These are phyloP conservation scores for Sebastes fasciatus DNA, from an alignment of 2,113 vertebrate genomes.

Conservation along the genomic window DNA sequence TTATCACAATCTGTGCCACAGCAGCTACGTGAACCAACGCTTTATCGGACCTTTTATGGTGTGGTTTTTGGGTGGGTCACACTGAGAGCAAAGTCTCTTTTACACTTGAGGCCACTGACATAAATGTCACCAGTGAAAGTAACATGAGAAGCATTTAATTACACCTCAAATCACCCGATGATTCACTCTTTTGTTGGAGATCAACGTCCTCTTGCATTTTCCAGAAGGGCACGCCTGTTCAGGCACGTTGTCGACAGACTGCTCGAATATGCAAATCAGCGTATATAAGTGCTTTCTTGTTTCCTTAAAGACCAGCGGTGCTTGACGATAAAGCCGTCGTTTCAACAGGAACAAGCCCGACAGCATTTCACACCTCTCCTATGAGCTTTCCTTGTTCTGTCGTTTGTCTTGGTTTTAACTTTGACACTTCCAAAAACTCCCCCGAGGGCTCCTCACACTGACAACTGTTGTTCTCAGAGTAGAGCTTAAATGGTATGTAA, in stretches of 20 bases:
- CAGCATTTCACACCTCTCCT: constrained; percentile 36
- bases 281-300: constrained; percentile 15
- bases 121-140: background rate
- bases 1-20: background rate
- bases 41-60: too few species aligned
- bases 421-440: background rate
- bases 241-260: constrained; percentile 28
- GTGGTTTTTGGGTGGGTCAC: background rate
- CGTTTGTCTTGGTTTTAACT: background rate
- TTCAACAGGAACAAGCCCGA: constrained; percentile 46
- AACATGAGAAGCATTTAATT: background rate
- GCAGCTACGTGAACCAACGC: too few species aligned
- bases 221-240: constrained; percentile 30
- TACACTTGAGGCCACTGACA: background rate
- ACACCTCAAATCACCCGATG: background rate
- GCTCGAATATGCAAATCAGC: constrained; percentile 79
- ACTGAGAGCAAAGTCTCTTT: background rate
- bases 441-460: background rate
- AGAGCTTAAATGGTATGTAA: background rate
- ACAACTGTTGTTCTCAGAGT: background rate
- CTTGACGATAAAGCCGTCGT: background rate
- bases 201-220: background rate
- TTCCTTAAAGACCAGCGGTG: background rate
- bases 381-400: background rate
- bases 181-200: background rate